A percentile compares a stretch with the other conserved stretches of the same genome.
Conservation (phyloP, 1,140 invertebrate genomes). For the Drosophila aff. region DNA sequence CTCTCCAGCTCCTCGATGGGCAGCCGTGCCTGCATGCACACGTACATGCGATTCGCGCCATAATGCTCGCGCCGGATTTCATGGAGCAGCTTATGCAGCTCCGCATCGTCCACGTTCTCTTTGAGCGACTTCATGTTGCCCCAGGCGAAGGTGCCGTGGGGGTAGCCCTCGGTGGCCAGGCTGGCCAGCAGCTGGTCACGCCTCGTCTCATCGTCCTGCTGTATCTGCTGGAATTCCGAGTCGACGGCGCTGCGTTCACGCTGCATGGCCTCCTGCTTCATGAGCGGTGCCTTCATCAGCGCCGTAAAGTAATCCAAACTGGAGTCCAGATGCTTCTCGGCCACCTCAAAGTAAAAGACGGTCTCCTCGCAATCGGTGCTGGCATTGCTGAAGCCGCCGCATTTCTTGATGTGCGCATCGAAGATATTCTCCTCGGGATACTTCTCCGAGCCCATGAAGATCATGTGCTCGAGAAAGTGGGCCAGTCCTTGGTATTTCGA, state of each 20-base stretch:
- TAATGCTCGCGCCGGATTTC: slow-evolving; percentile 94
- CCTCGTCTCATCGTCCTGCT: slow-evolving; percentile 74
- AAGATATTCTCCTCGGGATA: slow-evolving; percentile 94
- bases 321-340: slow-evolving; percentile 90
- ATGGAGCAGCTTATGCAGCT: slow-evolving; percentile 89
- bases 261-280: slow-evolving; percentile 94
- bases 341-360: slow-evolving; percentile 94
- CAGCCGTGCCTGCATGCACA: slow-evolving; percentile 93
- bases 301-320: slow-evolving; percentile 95
- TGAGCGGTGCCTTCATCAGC: slow-evolving; percentile 95
- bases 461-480: slow-evolving; percentile 98
- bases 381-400: slow-evolving; percentile 93
- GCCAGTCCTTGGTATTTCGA: slow-evolving; percentile 93
- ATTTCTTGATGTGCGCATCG: slow-evolving; percentile 92
- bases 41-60: slow-evolving; percentile 94
- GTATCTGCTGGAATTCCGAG: slow-evolving; percentile 87
- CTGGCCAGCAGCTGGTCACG: slow-evolving; percentile 90
- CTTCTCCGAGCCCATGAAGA: slow-evolving; percentile 96
- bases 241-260: slow-evolving; percentile 96
- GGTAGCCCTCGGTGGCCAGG: slow-evolving; percentile 89
- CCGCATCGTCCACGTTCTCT: slow-evolving; percentile 88
- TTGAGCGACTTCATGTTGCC: slow-evolving; percentile 93
- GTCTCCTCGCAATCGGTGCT: slow-evolving; percentile 94
- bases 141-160: slow-evolving; percentile 93
- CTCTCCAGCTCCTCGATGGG: slow-evolving; percentile 90